Conservation (phyloP, 2,888 invertebrate species). For the Agrenia bidenticulata region DNA sequence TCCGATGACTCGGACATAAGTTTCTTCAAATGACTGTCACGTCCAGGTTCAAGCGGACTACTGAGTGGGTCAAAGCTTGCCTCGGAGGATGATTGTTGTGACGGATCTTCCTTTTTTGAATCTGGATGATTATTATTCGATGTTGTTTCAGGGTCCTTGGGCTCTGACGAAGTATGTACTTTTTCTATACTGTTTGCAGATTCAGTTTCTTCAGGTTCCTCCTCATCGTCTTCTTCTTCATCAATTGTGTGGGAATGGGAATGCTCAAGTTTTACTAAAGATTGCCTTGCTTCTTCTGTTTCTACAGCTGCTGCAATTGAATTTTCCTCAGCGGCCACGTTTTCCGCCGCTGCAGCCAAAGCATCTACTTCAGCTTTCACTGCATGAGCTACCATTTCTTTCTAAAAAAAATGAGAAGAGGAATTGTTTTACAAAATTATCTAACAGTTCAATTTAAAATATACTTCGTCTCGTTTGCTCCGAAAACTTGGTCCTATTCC, state of each 20-base stretch:
- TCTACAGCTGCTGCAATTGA: conserved; percentile 19
- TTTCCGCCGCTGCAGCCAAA: conserved; percentile 18
- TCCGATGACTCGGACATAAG: conserved; percentile 36
- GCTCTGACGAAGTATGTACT: too few species aligned
- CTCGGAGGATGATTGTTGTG: too few species aligned
- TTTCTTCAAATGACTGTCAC: conserved; percentile 21
- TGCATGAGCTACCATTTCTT: conserved; percentile 9
- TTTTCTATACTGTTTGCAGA: too few species aligned
- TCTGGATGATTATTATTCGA: background rate
- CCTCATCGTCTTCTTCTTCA: too few species aligned
- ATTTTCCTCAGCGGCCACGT: conserved; percentile 20
- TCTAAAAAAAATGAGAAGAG: background rate
- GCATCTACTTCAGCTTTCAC: conserved; percentile 8
- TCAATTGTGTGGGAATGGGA: too few species aligned
- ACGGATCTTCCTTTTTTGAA: background rate
- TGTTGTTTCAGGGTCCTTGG: background rate
- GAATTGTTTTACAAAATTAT: too few species aligned
- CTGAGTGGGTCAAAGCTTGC: too few species aligned
- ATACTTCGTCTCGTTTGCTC: conserved; percentile 11
- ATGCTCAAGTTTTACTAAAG: too few species aligned
- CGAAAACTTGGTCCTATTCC: conserved; percentile 13
- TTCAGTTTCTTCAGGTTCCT: too few species aligned
- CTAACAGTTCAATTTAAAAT: background rate
- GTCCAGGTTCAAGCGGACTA: too few species aligned
- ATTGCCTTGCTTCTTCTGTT: conserved; percentile 17